These are phyloP conservation scores for Schlechtendalia chinensis DNA, from an alignment of 1,140 invertebrate species.

Conservation along the genomic window DNA sequence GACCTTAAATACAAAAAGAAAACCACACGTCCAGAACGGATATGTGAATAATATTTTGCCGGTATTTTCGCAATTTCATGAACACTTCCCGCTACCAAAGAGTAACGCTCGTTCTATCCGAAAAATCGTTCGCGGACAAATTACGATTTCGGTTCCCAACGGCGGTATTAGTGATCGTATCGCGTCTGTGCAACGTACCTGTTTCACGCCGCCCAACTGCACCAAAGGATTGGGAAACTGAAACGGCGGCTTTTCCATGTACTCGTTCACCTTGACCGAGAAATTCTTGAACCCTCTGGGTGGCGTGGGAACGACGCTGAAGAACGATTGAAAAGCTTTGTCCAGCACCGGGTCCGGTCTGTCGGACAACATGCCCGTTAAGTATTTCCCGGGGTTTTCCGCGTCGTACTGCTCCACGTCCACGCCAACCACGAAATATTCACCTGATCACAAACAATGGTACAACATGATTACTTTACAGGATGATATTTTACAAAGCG, in stretches of 20 bases:
- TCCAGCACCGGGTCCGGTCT: conserved; percentile 60
- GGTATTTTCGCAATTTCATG: too few species aligned
- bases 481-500: too few species aligned
- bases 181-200: background rate
- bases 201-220: conserved; percentile 53
- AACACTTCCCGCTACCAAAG: too few species aligned
- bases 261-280: conserved; percentile 71
- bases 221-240: conserved; percentile 77
- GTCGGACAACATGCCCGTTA: conserved; percentile 70
- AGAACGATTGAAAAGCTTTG: conserved; percentile 69
- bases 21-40: too few species aligned
- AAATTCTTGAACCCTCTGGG: conserved; percentile 71
- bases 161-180: too few species aligned
- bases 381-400: conserved; percentile 70
- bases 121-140: too few species aligned
- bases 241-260: conserved; percentile 78
- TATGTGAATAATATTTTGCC: too few species aligned
- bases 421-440: conserved; percentile 88
- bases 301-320: conserved; percentile 71
- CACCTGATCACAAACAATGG: conserved; percentile 62
- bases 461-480: too few species aligned
- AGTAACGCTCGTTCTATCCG: too few species aligned
- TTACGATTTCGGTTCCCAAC: too few species aligned
- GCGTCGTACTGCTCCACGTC: conserved; percentile 83
- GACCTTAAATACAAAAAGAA: too few species aligned